Evolutionary conservation across 2,888 invertebrate genomes (phyloP), one percentile per base, ranked within the genome.

Genomic region (Clivina fossor): DNA sequence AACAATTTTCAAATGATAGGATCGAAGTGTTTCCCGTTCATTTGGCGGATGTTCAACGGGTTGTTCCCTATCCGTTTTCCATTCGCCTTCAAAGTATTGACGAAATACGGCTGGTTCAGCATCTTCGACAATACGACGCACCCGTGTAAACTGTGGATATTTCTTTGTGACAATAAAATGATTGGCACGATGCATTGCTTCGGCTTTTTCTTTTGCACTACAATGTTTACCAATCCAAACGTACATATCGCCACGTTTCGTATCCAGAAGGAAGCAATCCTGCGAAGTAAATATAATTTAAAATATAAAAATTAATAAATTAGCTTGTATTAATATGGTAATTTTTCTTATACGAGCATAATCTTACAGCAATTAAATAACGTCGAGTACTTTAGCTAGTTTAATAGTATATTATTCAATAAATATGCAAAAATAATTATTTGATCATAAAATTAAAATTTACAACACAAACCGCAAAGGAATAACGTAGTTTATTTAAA

Each of bases 81-180:
- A 7, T 9, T 9, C 4, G 9, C 26, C 26, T 24, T 4, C 4
- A 24, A 93, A 94, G 76, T 91, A 93, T 66, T 94, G 93, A 63
- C 90, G 91, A 76, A 95, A 95, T 3, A 85, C 81, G 0, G 89
- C 84, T 0, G 93, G 86, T 70, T 95, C 94, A 0, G 86, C 89
- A 15, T 84, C 84, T 68, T 94, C 90, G 0, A 90, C 85, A 9
- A 94, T 81, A 62, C 86, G 80, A 64, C 83, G 80, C 1, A 86
- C 80, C 77, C 83, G 72, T 46, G 85, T 90, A 90, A 90, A 90
- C 5, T 82, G 77, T 0, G 90, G 90, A 69, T 89, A 88, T 50
- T 86, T 87, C 67, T 86, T 84, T 2, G 78, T 77, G 60, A 72
- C 78, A 65, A 82, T 70, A 64, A 78, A 85, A 62, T 74, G 80